These are phyloP conservation scores for Bursaphelenchus mucronatus DNA, from an alignment of 1,140 invertebrate genomes.

Conservation along the genomic window DNA sequence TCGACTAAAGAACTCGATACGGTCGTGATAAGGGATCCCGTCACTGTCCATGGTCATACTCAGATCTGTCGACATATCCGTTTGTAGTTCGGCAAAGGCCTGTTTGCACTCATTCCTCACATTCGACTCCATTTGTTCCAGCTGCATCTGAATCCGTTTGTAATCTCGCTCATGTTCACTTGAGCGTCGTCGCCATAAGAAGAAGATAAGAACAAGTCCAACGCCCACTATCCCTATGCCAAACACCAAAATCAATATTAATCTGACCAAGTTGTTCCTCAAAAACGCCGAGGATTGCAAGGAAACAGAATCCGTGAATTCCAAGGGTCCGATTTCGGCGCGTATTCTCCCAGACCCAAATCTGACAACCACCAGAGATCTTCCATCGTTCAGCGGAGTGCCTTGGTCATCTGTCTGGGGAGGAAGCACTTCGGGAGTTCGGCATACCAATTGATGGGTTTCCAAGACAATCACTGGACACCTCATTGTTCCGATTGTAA, in stretches of 20 bases:
- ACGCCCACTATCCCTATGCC: constrained; percentile 23
- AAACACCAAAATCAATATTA: constrained; percentile 65
- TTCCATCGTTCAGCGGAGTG: constrained; percentile 73
- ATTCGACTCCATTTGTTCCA: constrained; percentile 97
- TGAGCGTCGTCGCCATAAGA: constrained; percentile 37
- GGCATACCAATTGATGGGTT: constrained; percentile 51
- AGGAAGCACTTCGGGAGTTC: constrained; percentile 69
- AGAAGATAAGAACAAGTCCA: constrained; percentile 30
- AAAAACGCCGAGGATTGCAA: constrained; percentile 23
- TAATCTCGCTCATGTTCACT: constrained; percentile 49
- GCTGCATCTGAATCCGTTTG: constrained; percentile 87
- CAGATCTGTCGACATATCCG: constrained; percentile 97
- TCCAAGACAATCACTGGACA: constrained; percentile 86
- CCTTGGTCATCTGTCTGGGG: constrained; percentile 77
- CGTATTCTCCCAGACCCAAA: constrained; percentile 84
- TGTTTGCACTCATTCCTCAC: constrained; percentile 81
- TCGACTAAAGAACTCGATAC: constrained; percentile 94
- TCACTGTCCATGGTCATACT: constrained; percentile 89
- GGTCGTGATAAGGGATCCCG: constrained; percentile 89
- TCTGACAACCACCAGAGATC: constrained; percentile 76
- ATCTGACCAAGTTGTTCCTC: constrained; percentile 68
- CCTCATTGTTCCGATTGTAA: constrained; percentile 84
- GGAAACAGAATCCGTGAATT: constrained; percentile 69
- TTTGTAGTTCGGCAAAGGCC: constrained; percentile 97
- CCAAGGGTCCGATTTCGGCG: constrained; percentile 77